phyloP scores from a whole-genome alignment of 2,113 vertebrate species.

The Cyphomyrus plagiostoma region DNA sequence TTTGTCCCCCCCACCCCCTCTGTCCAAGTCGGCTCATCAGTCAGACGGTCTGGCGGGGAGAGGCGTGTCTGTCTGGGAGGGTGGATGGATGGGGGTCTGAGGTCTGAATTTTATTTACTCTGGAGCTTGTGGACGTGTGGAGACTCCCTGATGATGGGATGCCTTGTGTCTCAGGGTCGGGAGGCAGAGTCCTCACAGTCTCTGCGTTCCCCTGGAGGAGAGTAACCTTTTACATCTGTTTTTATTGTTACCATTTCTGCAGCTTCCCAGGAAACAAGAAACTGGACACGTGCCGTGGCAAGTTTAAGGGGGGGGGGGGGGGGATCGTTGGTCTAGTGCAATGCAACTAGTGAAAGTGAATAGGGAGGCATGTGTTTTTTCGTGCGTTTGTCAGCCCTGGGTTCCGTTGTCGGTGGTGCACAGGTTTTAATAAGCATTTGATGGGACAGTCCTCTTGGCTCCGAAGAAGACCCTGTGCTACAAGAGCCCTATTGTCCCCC shows the following conservation, averaged over 20 bases:
- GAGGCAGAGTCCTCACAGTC: neutral
- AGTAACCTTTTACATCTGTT: neutral
- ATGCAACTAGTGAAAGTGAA: neutral
- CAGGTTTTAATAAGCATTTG: neutral
- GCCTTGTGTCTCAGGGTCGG: neutral
- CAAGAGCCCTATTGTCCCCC: neutral
- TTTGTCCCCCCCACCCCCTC: neutral
- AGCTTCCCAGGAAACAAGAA: neutral
- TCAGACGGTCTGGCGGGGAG: neutral
- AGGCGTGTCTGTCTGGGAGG: conserved; percentile 9
- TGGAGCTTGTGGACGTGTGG: neutral
- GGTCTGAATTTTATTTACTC: conserved; percentile 15
- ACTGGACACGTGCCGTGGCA: neutral
- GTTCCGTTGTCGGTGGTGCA: neutral
- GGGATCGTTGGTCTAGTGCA: neutral
- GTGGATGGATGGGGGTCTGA: neutral
- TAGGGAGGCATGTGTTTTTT: neutral
- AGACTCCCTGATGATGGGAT: neutral
- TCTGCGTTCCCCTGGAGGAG: neutral
- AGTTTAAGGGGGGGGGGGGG: neutral
- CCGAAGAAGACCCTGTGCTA: neutral
- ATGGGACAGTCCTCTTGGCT: neutral
- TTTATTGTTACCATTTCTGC: neutral
- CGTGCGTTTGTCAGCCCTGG: neutral
- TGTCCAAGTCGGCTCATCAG: conserved; percentile 3